A percentile compares a stretch with the other conserved stretches of the same genome.
Conservation (phyloP, 2,888 invertebrate species). For the Anarsia innoxiella region DNA sequence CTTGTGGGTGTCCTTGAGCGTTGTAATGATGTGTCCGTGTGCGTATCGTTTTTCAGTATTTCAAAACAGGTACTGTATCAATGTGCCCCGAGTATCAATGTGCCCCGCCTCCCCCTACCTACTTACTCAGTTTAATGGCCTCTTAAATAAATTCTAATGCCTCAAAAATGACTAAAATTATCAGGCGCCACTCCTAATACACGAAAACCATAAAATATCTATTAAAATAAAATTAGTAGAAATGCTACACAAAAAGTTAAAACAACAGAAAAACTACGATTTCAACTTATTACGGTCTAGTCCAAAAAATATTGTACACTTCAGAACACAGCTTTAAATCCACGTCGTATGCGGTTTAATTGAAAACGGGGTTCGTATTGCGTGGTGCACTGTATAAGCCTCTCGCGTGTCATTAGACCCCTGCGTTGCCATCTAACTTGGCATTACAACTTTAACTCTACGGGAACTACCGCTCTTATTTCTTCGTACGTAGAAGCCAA, state of each 20-base stretch:
- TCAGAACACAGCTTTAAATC: not conserved
- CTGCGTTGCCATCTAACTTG: conserved; percentile 30
- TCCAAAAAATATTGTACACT: conserved; percentile 14
- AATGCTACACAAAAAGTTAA: conserved; percentile 25
- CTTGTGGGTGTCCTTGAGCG: too few species aligned
- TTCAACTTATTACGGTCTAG: conserved; percentile 42
- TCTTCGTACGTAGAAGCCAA: not conserved
- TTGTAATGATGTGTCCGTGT: too few species aligned
- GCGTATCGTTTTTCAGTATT: too few species aligned
- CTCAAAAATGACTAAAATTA: conserved; percentile 15
- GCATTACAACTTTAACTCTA: conserved; percentile 13
- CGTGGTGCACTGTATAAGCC: conserved; percentile 1
- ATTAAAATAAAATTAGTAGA: conserved; percentile 46
- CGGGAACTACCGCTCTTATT: not conserved
- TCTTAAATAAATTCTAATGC: too few species aligned
- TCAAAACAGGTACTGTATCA: too few species aligned
- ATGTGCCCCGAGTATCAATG: too few species aligned
- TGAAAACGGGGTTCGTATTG: too few species aligned
- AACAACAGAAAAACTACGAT: conserved; percentile 24
- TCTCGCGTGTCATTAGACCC: conserved; percentile 66
- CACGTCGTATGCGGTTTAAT: too few species aligned
- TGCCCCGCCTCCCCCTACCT: too few species aligned
- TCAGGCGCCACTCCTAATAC: conserved; percentile 11
- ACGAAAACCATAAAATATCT: conserved; percentile 1
- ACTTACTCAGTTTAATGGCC: too few species aligned